A percentile compares a stretch with the other conserved stretches of the same genome.
Evolutionary conservation across 1,140 invertebrate species (phyloP).

Genomic region (Heterodera carotae): DNA sequence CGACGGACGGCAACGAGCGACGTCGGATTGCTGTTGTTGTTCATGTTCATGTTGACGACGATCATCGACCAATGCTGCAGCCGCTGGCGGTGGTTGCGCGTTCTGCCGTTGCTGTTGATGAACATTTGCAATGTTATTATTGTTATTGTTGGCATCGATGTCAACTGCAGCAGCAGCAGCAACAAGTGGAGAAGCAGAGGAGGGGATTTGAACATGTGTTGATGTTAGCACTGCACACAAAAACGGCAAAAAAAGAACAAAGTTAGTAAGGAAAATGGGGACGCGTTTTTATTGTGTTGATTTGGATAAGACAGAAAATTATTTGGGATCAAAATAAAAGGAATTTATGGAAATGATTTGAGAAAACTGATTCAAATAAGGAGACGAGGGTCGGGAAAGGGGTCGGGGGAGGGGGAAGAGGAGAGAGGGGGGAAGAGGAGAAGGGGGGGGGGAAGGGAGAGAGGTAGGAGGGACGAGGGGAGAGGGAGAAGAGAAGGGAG

Average conservation of each 20-base stretch:
- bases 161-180: background rate
- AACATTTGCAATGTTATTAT: no score
- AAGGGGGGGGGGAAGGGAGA: background rate
- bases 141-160: background rate
- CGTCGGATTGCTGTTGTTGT: no score
- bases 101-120: no score
- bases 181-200: background rate
- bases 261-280: slow-evolving; percentile 8
- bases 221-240: slow-evolving; percentile 5
- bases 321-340: no score
- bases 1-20: no score
- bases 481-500: background rate
- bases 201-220: background rate
- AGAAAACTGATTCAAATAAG: no score
- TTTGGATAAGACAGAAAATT: no score
- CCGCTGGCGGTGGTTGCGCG: no score
- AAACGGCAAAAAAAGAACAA: background rate
- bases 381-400: background rate
- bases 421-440: background rate
- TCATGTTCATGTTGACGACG: no score
- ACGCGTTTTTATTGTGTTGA: no score
- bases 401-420: background rate
- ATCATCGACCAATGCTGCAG: background rate
- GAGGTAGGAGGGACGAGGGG: background rate
- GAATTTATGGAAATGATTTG: no score